These are phyloP conservation scores for Helostoma temminkii DNA, from an alignment of 2,797 vertebrate genomes.

Conservation along the genomic window DNA sequence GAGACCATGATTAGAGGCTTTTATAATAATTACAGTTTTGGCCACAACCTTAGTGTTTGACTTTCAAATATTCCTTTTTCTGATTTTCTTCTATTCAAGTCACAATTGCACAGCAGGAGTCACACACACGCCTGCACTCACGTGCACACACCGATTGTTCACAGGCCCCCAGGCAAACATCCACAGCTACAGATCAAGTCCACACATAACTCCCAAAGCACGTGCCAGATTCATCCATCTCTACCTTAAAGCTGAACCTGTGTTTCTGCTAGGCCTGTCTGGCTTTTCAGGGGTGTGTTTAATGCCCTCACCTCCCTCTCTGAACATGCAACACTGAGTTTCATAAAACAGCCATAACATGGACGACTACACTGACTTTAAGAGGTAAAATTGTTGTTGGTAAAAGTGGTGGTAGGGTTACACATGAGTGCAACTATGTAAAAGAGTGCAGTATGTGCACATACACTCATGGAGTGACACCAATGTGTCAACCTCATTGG, in stretches of 20 bases:
- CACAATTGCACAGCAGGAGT: background rate
- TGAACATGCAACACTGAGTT: slow-evolving; percentile 46
- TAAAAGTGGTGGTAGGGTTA: background rate
- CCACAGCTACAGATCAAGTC: slow-evolving; percentile 27
- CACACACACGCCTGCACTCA: background rate
- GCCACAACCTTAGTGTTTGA: background rate
- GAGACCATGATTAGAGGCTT: background rate
- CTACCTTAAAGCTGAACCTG: slow-evolving; percentile 32
- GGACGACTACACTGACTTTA: slow-evolving; percentile 10
- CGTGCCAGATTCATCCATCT: slow-evolving; percentile 43
- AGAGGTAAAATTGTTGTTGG: slow-evolving; percentile 34
- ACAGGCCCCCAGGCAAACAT: slow-evolving; percentile 21
- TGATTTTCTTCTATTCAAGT: background rate
- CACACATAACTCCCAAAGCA: slow-evolving; percentile 42
- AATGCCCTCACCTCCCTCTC: slow-evolving; percentile 27
- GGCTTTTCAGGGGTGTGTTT: slow-evolving; percentile 37
- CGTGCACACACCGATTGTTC: background rate
- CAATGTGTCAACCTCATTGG: slow-evolving; percentile 11
- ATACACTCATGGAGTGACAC: too few species aligned
- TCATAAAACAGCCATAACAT: slow-evolving; percentile 28
- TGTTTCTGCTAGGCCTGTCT: slow-evolving; percentile 34
- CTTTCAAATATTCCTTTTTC: background rate
- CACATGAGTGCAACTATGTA: slow-evolving; percentile 12
- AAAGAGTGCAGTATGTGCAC: background rate
- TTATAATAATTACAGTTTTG: background rate